Evolutionary conservation across 1,140 invertebrate genomes (phyloP), one percentile per base, ranked within the genome.

Genomic region (Bilobella aurantiaca): DNA sequence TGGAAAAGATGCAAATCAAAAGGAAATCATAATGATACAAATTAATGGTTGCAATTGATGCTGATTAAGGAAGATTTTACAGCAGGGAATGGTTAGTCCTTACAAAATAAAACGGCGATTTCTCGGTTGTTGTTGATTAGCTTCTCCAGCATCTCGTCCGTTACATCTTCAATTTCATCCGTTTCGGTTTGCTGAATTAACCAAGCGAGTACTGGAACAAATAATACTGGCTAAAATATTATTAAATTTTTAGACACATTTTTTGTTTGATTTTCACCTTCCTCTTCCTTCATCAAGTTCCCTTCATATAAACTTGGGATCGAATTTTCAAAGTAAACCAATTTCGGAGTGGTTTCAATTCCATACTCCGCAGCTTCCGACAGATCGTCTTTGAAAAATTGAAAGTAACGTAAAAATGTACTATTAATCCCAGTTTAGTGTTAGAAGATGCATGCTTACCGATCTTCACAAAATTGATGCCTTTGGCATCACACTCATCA

Each of bases 91-190:
- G 12, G 8, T 18, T 59, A n/a, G 1, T 62, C 62, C 32, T 68
- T 64, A 71, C 63, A 70, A 64, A 70, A 70, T n/a, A 70, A 31
- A 12, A 68, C 69, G 18, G 69, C 90, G 69, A 94, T 88, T 75
- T 89, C 85, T 1, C 85, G 84, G 84, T 90, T 90, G 81, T 91
- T 92, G 62, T 86, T 85, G 73, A 96, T 88, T 63, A 96, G 85
- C 75, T 93, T 85, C 75, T 94, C 90, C 53, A 96, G 81, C 91
- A 95, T 94, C 80, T 94, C 91, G 77, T 93, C 89, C 30, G 91
- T 94, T 42, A 96, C 86, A 74, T 93, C 90, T 80, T 95, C 92
- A 74, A 96, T 96, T 79, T 94, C 89, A 77, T 95, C 92, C 71
- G 83, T 86, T 74, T 90, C 90, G 30, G 84, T 82, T 76, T 93